Evolutionary conservation across 2,113 vertebrate genomes (phyloP).

Genomic region (Sclerurus mexicanus): DNA sequence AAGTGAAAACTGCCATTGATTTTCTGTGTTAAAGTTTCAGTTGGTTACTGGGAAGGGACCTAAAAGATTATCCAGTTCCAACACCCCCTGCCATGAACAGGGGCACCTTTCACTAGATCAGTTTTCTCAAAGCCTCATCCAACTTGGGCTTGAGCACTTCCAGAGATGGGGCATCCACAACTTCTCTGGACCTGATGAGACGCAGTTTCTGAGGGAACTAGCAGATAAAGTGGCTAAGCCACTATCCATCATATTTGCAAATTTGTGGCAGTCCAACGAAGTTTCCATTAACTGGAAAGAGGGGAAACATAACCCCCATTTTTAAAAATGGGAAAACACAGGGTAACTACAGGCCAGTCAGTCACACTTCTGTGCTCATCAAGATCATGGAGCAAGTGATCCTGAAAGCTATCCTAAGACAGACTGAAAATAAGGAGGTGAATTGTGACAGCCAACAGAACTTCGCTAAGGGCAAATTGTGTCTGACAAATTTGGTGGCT

Average conservation of each 20-base stretch:
- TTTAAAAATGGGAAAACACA: rapidly evolving
- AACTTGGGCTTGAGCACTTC: not conserved
- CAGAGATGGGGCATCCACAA: too few relatives aligned
- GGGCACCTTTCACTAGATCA: not conserved
- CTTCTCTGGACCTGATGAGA: not conserved
- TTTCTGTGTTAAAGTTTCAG: not conserved
- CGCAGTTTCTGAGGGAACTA: rapidly evolving
- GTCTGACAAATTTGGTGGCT: not conserved
- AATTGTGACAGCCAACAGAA: not conserved
- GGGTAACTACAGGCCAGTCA: not conserved
- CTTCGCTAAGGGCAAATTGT: not conserved
- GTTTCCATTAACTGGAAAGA: not conserved
- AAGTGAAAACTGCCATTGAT: not conserved
- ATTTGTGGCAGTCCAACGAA: not conserved
- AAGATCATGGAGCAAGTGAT: not conserved
- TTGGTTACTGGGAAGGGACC: not conserved
- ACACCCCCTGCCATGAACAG: rapidly evolving
- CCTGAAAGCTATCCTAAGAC: not conserved
- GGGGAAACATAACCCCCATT: not conserved
- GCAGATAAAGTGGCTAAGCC: not conserved
- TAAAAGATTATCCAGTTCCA: not conserved
- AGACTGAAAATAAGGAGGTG: not conserved
- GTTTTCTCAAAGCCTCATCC: not conserved
- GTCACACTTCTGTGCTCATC: not conserved
- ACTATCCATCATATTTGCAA: not conserved